Evolutionary conservation across 2,113 vertebrate species (phyloP), one percentile per base, ranked within the genome.

Genomic region (Bufo bufo): DNA sequence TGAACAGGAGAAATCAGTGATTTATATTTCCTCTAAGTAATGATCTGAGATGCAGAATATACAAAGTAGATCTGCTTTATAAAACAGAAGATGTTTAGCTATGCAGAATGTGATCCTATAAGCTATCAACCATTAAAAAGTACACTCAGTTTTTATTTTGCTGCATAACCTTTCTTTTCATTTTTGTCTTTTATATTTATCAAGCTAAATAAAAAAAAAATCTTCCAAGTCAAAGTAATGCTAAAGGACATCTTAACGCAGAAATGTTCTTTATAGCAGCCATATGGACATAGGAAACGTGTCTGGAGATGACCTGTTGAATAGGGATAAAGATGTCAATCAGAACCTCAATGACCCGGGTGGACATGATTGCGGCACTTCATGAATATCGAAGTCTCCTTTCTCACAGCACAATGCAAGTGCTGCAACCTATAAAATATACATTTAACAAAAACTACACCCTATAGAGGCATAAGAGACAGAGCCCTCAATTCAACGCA

Each of bases 21-120:
- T 84, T 69, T 69, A 69, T 52, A 69, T 84, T 84, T 84, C 63
- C 82, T 71, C 58, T 82, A 43, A 82, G 61, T 82, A 17, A 84
- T 69, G 47, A 69, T 71, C 56, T 84, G 13, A 23, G 47, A 84
- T 84, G 61, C 19, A 43, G 52, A 58, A 59, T 71, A 66, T 52
- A 33, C 61, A 71, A 49, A 45, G 10, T 52, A 69, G n/a, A 84
- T 50, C 43, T 58, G 65, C 6, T 54, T 69, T 69, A 23, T 17
- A 54, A 65, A 71, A 54, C 49, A 23, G 49, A 84, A 54, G 45
- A 20, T 71, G 80, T 61, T 82, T 82, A 82, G 58, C 17, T 63
- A 65, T 45, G 63, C 45, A 66, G 81, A 82, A 82, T 82, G 81
- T 65, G 17, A 82, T 82, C 20, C 61, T 66, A 65, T 66, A 66